Evolutionary conservation across 2,888 invertebrate genomes (phyloP).

Genomic region (Folsomia candida): DNA sequence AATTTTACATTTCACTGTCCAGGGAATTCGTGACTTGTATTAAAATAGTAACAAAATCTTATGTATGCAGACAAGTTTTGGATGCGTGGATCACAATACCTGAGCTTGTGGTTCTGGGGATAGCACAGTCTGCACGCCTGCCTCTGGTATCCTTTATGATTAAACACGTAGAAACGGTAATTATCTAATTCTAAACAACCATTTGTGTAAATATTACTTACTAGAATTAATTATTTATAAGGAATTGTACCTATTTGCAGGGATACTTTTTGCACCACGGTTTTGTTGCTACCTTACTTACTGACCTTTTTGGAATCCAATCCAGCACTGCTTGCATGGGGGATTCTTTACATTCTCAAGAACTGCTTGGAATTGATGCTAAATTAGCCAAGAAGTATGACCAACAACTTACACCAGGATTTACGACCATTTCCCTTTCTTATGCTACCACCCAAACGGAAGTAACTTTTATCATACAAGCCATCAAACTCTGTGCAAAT

Average conservation of each 20-base stretch:
- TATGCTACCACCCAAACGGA: neutral
- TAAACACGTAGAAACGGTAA: neutral
- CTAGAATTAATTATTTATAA: neutral
- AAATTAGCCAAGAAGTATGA: neutral
- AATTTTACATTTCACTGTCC: neutral
- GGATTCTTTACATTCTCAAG: neutral
- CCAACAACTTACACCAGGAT: neutral
- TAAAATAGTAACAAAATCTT: too few relatives aligned
- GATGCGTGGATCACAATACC: conserved; percentile 22
- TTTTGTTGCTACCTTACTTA: neutral
- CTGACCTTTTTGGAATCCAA: neutral
- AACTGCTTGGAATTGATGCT: neutral
- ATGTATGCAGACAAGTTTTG: conserved; percentile 27
- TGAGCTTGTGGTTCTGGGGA: conserved; percentile 35
- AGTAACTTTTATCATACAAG: neutral
- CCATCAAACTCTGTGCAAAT: neutral
- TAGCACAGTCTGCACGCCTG: conserved; percentile 6
- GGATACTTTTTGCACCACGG: neutral
- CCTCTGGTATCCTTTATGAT: conserved; percentile 44
- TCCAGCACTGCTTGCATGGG: neutral
- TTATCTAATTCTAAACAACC: neutral
- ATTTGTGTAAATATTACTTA: neutral
- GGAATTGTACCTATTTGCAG: neutral
- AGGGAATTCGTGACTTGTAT: neutral
- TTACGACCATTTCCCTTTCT: neutral